Evolutionary conservation across 2,888 invertebrate genomes (phyloP), one percentile per base, ranked within the genome.

Genomic region (Tiliacea citrago): DNA sequence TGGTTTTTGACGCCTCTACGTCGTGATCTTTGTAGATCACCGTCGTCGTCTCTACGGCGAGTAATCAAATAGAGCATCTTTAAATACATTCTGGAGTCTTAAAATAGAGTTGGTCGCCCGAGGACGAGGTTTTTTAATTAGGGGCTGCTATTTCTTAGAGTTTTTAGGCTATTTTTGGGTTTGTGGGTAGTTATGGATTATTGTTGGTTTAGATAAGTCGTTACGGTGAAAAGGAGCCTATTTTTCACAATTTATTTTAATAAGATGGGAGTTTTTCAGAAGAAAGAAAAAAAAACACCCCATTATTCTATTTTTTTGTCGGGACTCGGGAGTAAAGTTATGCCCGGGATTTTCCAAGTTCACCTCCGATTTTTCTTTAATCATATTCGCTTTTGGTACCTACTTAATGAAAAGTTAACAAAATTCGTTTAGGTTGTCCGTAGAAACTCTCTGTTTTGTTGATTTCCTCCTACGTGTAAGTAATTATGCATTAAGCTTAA

Each of bases 11-110:
- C n/a, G n/a, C 63, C 13, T 29, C 49, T 47, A 51, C 61, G 18
- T 57, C 45, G 67, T 68, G 60, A 79, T 79, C 79, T 79, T 60
- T 68, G 57, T 65, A 65, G 79, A 73, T 61, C 73, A 73, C 58
- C 39, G 39, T 29, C 65, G 45, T 51, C 70, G 67, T 66, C 57
- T 78, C 80, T 21, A 58, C 49, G 29, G 35, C 69, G 70, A 55
- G 79, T 82, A 84, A 83, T 83, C 85, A 83, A 81, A 84, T 83
- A 83, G 81, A 84, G 77, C 83, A 77, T 84, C 83, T 77, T 62
- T 68, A 79, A 72, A 58, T 66, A 76, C 55, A 18, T 51, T 69
- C 45, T 75, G n/a, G 24, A n/a, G 53, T 81, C 71, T 83, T 67
- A 74, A 71, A 77, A 81, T 83, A 84, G 68, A 71, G 42, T 45